Base-by-base conservation (phyloP, 1,140 invertebrate genomes). In the Diprion similis region DNA sequence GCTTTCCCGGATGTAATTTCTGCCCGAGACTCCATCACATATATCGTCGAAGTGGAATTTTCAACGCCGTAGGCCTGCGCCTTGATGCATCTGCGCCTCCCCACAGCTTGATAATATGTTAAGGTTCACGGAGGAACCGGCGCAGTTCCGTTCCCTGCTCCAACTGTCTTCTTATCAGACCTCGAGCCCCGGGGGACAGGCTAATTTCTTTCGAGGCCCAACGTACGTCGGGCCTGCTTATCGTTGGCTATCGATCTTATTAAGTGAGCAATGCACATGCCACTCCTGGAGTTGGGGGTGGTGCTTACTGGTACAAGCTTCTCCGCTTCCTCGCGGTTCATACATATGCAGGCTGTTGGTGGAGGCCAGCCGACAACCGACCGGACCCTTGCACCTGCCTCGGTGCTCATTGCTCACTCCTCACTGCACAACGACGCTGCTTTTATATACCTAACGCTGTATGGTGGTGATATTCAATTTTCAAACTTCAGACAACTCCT, bases 261-360 rank as follows among this genome's bases (percentile, higher is more conserved):
- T 78, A 86, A 87, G 82, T 87, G 85, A 86, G 85, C 85, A 86
- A 82, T 84, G 82, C 81, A 83, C 80, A 83, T 83, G 82, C 79
- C 78, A 17, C 24, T 59, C n/a, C 6, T 59, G 51, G 51, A 59
- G 51, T 59, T 17, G 51, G 51, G 51, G 51, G 51, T 59, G 51
- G 51, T 59, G 51, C 51, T 59, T 17, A 59, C 51, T 59, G 51
- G 51, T 59, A 59, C 51, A 59, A 59, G 51, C 51, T 59, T 59
- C 51, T 59, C 51, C 51, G 51, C 51, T 13, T 59, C 51, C 11
- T 59, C 51, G 51, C 51, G 51, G 51, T 59, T 59, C 51, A 59
- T 59, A 59, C 51, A 59, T 59, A 59, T 59, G 51, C 51, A 59
- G 51, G 51, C 11, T 15, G n/a, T 59, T 59, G 10, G 11, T 15